Percentiles rank a stretch among this genome's conserved stretches.
Evolutionary conservation across 2,888 invertebrate species (phyloP).

Genomic region (Eueremaeus valkanovi): DNA sequence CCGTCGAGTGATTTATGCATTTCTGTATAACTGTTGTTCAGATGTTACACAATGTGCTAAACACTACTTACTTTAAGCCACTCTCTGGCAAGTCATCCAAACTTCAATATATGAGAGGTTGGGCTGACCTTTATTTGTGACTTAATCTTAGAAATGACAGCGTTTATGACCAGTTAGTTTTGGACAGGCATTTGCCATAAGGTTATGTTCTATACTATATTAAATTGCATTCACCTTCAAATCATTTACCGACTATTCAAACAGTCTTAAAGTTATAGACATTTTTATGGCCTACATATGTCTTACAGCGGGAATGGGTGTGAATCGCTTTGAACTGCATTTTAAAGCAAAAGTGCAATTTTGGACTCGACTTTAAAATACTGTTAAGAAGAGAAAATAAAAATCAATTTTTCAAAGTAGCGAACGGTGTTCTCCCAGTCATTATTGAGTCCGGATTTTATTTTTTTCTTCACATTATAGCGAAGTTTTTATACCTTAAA

Average conservation of each 20-base stretch:
- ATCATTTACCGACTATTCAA: slow-evolving; percentile 27
- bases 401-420: slow-evolving; percentile 30
- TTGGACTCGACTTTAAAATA: background rate
- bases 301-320: background rate
- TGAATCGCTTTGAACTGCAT: background rate
- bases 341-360: slow-evolving; percentile 10
- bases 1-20: slow-evolving; percentile 32
- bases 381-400: background rate
- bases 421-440: background rate
- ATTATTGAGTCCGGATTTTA: background rate
- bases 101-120: background rate
- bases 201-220: background rate
- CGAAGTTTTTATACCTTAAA: slow-evolving; percentile 4
- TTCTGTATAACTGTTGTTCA: background rate
- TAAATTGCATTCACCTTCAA: slow-evolving; percentile 19
- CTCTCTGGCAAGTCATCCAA: background rate
- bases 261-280: slow-evolving; percentile 27
- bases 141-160: background rate
- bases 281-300: slow-evolving; percentile 30
- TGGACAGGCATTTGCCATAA: background rate
- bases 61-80: background rate
- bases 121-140: slow-evolving; percentile 17
- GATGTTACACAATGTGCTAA: no score
- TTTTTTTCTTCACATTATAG: slow-evolving; percentile 6
- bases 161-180: slow-evolving; percentile 5